Evolutionary conservation across 1,140 invertebrate genomes (phyloP).

Genomic region (Tribolium madens): DNA sequence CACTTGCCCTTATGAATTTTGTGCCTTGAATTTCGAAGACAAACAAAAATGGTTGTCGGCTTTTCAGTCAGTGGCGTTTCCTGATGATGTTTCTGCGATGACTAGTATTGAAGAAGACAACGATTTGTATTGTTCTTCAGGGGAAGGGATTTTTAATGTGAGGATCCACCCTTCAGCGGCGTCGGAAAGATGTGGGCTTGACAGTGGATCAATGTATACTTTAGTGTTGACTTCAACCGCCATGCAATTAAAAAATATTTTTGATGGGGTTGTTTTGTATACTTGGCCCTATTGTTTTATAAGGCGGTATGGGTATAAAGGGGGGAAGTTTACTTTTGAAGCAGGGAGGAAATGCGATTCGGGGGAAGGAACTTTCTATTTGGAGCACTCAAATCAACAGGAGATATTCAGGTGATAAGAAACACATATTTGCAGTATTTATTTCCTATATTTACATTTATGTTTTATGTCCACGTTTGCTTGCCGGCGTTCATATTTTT

Average conservation of each 20-base stretch:
- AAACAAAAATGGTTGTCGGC: constrained; percentile 82
- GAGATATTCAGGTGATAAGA: constrained; percentile 82
- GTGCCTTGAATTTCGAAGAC: constrained; percentile 77
- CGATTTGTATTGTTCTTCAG: constrained; percentile 85
- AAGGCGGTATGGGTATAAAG: constrained; percentile 83
- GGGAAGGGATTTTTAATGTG: constrained; percentile 83
- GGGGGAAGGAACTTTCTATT: constrained; percentile 85
- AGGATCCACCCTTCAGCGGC: constrained; percentile 83
- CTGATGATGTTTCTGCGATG: constrained; percentile 72
- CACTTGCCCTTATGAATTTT: constrained; percentile 77
- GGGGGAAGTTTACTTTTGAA: constrained; percentile 89
- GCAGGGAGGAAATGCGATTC: constrained; percentile 90
- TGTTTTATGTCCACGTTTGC: no score
- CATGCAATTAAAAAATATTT: constrained; percentile 78
- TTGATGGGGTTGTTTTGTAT: constrained; percentile 74
- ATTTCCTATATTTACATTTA: no score
- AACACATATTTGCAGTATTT: no score
- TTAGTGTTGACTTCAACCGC: constrained; percentile 79
- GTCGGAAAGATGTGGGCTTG: constrained; percentile 79
- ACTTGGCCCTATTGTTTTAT: constrained; percentile 92
- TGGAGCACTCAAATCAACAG: constrained; percentile 82
- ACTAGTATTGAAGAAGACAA: constrained; percentile 85
- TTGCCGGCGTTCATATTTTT: no score
- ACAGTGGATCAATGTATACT: constrained; percentile 75
- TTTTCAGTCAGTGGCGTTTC: constrained; percentile 86